Evolutionary conservation across 2,888 invertebrate species (phyloP).

Genomic region (Endomychus coccineus): DNA sequence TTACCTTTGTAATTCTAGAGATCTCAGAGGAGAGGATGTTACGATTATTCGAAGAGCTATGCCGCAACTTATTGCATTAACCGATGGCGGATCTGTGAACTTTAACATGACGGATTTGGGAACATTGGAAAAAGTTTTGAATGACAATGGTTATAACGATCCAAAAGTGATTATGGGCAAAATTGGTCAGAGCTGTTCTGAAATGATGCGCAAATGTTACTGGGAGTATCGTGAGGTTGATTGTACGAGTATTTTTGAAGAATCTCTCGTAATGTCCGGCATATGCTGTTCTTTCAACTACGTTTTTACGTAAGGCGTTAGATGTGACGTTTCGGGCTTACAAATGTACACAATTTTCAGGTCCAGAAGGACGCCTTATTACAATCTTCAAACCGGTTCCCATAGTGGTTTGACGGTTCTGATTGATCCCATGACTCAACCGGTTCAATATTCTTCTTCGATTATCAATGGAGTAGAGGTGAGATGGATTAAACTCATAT

Average conservation of each 20-base stretch:
- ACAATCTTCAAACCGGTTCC: conserved; percentile 29
- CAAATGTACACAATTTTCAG: not conserved
- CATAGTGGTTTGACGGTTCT: conserved; percentile 31
- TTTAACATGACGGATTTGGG: conserved; percentile 25
- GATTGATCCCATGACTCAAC: conserved; percentile 28
- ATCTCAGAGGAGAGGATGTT: conserved; percentile 23
- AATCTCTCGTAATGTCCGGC: conserved; percentile 32
- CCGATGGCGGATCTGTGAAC: conserved; percentile 14
- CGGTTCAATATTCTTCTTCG: conserved; percentile 22
- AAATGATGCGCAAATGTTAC: conserved; percentile 35
- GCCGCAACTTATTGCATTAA: conserved; percentile 30
- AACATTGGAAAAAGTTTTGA: conserved; percentile 29
- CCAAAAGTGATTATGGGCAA: conserved; percentile 23
- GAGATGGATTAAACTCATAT: no score
- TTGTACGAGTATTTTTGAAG: conserved; percentile 32
- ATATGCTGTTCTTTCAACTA: conserved; percentile 42
- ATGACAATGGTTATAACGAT: conserved; percentile 25
- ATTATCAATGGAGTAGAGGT: conserved; percentile 30
- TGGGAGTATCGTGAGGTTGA: conserved; percentile 31
- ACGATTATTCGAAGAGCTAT: conserved; percentile 24
- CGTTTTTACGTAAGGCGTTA: not conserved
- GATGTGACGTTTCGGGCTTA: not conserved
- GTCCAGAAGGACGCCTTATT: conserved; percentile 9
- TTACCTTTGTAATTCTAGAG: conserved; percentile 22
- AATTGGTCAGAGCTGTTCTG: conserved; percentile 33